Percentiles rank a stretch among this genome's conserved stretches.
These are phyloP conservation scores for Mastomys coucha DNA, from an alignment of 2,113 vertebrate genomes.

Conservation along the genomic window DNA sequence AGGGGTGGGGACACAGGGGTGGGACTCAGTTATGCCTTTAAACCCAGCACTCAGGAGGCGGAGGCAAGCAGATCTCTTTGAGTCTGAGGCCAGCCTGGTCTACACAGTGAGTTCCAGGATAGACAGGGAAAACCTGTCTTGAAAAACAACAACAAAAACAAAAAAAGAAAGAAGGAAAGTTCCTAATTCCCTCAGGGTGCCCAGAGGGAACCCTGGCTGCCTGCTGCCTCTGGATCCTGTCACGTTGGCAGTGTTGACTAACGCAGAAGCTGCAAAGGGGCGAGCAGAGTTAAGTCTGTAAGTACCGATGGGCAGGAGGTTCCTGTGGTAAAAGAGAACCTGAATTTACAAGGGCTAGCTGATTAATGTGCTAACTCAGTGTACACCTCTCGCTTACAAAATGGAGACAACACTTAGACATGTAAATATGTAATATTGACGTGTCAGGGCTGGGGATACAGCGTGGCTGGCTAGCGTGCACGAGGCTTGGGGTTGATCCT, in stretches of 20 bases:
- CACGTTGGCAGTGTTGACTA: neutral
- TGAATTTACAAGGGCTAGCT: neutral
- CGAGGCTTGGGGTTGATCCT: neutral
- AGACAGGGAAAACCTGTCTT: neutral
- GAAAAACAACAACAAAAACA: neutral
- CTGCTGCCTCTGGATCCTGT: neutral
- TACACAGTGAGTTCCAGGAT: neutral
- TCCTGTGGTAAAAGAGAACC: neutral
- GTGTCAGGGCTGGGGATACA: neutral
- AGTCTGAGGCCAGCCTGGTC: neutral
- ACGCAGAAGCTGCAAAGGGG: neutral
- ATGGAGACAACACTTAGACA: neutral
- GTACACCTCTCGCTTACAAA: neutral
- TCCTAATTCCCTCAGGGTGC: neutral
- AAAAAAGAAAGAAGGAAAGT: neutral
- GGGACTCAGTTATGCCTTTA: neutral
- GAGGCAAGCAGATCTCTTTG: neutral
- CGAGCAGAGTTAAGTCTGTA: neutral
- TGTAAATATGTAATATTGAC: neutral
- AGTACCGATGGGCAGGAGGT: neutral
- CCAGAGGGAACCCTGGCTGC: neutral
- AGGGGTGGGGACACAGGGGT: neutral
- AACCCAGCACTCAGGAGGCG: neutral
- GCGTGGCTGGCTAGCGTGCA: neutral
- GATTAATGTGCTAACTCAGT: neutral